These are phyloP conservation scores for Chrysaora quinquecirrha DNA, from an alignment of 30 jellyfish, hydroid and myxozoan genomes.

Conservation along the genomic window DNA sequence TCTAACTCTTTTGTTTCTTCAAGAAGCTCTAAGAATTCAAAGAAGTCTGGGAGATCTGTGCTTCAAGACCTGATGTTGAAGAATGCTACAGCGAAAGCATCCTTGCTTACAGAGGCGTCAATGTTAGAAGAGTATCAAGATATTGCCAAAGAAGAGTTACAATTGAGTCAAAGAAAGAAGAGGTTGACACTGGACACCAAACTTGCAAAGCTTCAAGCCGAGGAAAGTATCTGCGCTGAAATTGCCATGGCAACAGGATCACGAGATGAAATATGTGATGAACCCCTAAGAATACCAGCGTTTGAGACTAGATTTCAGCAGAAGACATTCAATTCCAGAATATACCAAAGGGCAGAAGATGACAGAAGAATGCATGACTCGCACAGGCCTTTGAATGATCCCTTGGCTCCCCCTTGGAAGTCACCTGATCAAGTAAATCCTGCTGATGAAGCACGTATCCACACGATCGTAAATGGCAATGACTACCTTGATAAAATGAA, in stretches of 20 bases:
- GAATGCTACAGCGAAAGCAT: constrained; percentile 38
- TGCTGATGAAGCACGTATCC: not conserved
- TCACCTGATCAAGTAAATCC: not conserved
- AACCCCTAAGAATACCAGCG: constrained; percentile 13
- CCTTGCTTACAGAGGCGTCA: constrained; percentile 46
- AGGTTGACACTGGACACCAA: constrained; percentile 41
- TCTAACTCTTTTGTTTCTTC: constrained; percentile 11
- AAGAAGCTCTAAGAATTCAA: constrained; percentile 21
- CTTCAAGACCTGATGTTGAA: constrained; percentile 43
- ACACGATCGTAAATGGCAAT: not conserved
- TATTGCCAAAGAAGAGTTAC: constrained; percentile 26
- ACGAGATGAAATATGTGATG: not conserved
- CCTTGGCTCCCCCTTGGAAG: not conserved
- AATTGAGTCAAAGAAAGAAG: constrained; percentile 38
- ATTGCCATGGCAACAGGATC: constrained; percentile 21
- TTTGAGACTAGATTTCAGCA: constrained; percentile 23
- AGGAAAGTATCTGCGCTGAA: constrained; percentile 11
- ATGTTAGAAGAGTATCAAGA: constrained; percentile 21
- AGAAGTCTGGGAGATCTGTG: no score
- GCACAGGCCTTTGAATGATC: not conserved
- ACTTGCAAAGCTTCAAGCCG: constrained; percentile 19
- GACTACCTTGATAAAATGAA: constrained; percentile 40
- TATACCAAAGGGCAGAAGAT: not conserved
- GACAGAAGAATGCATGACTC: not conserved
- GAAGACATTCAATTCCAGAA: constrained; percentile 21